These are phyloP conservation scores for Hecatera dysodea DNA, from an alignment of 2,888 invertebrate species.

Conservation along the genomic window DNA sequence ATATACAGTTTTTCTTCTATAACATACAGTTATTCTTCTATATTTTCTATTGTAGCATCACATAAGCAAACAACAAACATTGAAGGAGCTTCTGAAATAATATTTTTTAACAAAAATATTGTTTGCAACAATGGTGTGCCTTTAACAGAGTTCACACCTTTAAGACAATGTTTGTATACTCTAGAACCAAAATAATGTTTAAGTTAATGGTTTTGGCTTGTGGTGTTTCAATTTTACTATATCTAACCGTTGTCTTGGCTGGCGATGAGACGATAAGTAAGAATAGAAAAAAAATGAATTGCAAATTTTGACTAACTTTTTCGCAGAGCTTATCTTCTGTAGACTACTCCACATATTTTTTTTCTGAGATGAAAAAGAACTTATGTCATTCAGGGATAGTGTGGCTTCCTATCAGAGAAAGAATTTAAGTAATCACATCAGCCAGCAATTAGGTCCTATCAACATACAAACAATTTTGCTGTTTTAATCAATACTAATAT, in stretches of 20 bases:
- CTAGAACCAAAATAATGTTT: no score
- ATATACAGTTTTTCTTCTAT: not conserved
- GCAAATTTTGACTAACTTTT: no score
- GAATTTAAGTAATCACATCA: not conserved
- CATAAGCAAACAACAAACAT: not conserved
- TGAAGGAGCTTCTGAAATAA: not conserved
- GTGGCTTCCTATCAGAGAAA: not conserved
- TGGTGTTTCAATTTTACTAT: not conserved
- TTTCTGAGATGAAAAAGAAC: no score
- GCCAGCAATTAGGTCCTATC: not conserved
- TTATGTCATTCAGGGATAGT: no score
- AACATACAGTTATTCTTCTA: not conserved
- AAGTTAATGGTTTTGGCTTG: not conserved
- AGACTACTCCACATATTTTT: no score
- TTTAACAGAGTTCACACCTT: not conserved
- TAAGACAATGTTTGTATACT: not conserved
- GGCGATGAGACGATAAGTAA: no score
- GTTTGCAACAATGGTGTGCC: not conserved
- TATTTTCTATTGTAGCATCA: no score
- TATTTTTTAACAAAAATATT: not conserved
- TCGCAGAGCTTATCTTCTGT: no score
- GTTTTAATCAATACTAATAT: not conserved
- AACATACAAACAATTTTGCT: not conserved
- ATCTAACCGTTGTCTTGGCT: not conserved
- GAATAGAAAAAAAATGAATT: no score